Conservation (phyloP, 2,888 invertebrate species). For the Blera fallax region DNA sequence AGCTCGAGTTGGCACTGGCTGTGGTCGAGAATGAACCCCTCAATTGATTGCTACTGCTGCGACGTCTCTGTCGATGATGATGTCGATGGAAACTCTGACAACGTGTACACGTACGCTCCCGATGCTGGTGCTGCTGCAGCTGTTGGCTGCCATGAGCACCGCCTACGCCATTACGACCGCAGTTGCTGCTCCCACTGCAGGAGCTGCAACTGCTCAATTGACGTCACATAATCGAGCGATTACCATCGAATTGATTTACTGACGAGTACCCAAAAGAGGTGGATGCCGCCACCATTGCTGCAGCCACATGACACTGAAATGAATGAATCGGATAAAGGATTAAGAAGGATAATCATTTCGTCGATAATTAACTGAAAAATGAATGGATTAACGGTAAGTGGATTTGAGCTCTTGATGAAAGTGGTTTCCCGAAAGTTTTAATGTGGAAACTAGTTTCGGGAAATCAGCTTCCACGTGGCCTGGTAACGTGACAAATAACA, state of each 20-base stretch:
- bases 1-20: constrained; percentile 62
- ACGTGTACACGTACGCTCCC: constrained; percentile 78
- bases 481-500: background rate
- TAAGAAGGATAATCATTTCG: constrained; percentile 14
- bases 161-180: constrained; percentile 75
- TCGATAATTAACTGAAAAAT: constrained; percentile 7
- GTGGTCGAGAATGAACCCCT: constrained; percentile 74
- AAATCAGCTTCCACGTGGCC: background rate
- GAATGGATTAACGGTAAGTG: constrained; percentile 14
- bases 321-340: constrained; percentile 37
- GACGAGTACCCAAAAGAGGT: constrained; percentile 81
- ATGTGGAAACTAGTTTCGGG: background rate
- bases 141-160: constrained; percentile 66
- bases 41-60: constrained; percentile 77
- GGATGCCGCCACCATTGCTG: constrained; percentile 82
- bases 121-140: constrained; percentile 75
- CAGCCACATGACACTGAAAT: constrained; percentile 81
- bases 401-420: background rate
- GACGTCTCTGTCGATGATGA: constrained; percentile 79
- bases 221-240: constrained; percentile 81
- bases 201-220: constrained; percentile 82
- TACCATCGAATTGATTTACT: constrained; percentile 80
- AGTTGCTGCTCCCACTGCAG: constrained; percentile 81
- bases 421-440: background rate
- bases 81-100: constrained; percentile 81